A percentile compares a stretch with the other conserved stretches of the same genome.
Conservation (phyloP, 2,113 vertebrate species). For the Butastur rufipennis region DNA sequence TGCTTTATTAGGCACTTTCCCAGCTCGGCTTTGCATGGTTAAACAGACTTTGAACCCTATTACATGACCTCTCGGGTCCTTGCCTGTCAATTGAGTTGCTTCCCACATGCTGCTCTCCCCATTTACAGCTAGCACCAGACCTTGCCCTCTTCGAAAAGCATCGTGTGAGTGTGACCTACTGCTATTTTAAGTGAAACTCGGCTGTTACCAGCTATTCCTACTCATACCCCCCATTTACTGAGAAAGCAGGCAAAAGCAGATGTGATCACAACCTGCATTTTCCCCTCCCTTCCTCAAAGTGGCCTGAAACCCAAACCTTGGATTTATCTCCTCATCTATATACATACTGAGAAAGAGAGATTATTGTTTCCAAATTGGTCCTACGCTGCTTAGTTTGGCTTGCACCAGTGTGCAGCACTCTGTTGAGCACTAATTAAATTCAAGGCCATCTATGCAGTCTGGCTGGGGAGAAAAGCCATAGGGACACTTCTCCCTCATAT, state of each 20-base stretch:
- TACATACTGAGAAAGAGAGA: background rate
- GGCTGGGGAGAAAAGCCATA: background rate
- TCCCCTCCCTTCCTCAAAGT: background rate
- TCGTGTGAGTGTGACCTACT: background rate
- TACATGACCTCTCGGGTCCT: background rate
- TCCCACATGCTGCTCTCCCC: background rate
- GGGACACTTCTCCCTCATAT: background rate
- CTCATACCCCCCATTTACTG: background rate
- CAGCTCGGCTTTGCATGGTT: background rate
- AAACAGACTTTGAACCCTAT: conserved; percentile 46
- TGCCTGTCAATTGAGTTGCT: conserved; percentile 18
- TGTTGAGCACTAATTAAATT: background rate
- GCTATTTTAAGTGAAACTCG: background rate
- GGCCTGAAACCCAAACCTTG: background rate
- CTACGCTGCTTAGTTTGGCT: background rate
- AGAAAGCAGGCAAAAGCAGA: background rate
- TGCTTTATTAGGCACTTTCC: background rate
- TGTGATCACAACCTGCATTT: background rate
- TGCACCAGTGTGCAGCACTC: background rate
- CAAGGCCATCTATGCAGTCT: background rate
- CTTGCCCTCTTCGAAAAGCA: background rate
- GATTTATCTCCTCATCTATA: background rate
- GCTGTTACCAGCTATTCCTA: background rate
- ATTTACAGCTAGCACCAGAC: conserved; percentile 21
- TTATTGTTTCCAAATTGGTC: background rate